These are phyloP conservation scores for Dendrocincla fuliginosa DNA, from an alignment of 2,797 vertebrate species.

Conservation along the genomic window DNA sequence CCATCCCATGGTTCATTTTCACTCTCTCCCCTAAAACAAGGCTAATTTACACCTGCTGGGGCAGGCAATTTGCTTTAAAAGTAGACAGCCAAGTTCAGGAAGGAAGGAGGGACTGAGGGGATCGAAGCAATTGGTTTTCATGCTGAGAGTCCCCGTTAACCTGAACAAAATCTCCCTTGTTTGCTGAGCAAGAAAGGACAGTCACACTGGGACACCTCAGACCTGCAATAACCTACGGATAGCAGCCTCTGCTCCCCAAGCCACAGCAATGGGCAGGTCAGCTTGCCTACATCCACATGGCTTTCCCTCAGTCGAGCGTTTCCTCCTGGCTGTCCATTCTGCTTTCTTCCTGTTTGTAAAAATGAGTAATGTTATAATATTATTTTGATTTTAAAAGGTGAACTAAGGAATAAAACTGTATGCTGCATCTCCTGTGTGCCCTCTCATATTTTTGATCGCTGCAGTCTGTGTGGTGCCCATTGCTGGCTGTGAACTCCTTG, in stretches of 20 bases:
- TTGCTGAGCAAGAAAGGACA: background rate
- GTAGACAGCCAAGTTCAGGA: background rate
- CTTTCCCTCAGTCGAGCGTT: accelerated
- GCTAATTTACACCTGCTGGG: background rate
- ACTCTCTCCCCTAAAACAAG: background rate
- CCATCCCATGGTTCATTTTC: background rate
- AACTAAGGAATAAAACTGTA: background rate
- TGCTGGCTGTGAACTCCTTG: background rate
- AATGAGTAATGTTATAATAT: background rate
- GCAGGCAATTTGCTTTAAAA: background rate
- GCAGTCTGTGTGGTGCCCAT: background rate
- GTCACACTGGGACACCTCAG: accelerated
- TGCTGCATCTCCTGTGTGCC: background rate
- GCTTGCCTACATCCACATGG: background rate
- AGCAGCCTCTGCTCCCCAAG: accelerated
- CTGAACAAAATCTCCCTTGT: background rate
- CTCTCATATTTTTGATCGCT: background rate
- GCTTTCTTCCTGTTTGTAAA: background rate
- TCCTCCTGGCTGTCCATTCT: background rate
- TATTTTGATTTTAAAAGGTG: background rate
- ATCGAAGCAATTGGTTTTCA: background rate
- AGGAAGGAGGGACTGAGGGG: background rate
- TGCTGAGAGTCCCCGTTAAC: background rate
- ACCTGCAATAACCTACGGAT: background rate
- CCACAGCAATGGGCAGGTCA: background rate